Base-by-base conservation (phyloP, 2,797 vertebrate species). In the Platyrinchus mystaceus region DNA sequence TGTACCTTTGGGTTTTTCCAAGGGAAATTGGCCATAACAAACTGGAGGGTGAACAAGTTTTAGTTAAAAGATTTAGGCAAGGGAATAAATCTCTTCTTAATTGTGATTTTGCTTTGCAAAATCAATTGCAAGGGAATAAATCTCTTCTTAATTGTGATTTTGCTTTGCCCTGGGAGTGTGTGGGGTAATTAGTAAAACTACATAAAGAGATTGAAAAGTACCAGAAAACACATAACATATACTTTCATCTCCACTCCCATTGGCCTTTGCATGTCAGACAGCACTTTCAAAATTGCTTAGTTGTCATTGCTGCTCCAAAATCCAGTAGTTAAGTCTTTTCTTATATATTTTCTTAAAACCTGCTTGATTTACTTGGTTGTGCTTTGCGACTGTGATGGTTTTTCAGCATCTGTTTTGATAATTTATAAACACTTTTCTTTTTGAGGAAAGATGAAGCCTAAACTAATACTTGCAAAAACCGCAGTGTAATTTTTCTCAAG, bases 191-290 rank as follows among this genome's bases (percentile, higher is more conserved):
- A 14, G 8, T 82, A 39, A 66, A 92, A 46, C 32, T 53, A 3
- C 3, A 8, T 41, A 4, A 62, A 68, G 39, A 56, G 46, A 20
- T 55, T 0, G 0, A 66, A 50, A 81, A 75, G 30, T 63, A 73
- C 7, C 32, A 63, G 56, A 37, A 58, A 53, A 67, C 41, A 26
- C 34, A 17, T 8, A 9, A 67, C 5, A 28, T 83, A 14, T 52
- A 14, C 37, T 59, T 76, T 9, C 1, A 20, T n/a, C 36, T 88
- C 20, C 5, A 5, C 18, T 89, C 10, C n/a, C 0, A 4, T 18
- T 49, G n/a, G 12, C 53, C 49, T 77, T 71, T 58, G 11, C 44
- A 8, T 13, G 18, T 59, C 67, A 79, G 20, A 36, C 16, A 59
- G 16, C 44, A 64, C 14, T 46, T 92, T 64, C 18, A 58, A 16